Percentiles rank a stretch among this genome's conserved stretches.
phyloP scores from a whole-genome alignment of 2,797 vertebrate species.

The Tokudaia muenninki region DNA sequence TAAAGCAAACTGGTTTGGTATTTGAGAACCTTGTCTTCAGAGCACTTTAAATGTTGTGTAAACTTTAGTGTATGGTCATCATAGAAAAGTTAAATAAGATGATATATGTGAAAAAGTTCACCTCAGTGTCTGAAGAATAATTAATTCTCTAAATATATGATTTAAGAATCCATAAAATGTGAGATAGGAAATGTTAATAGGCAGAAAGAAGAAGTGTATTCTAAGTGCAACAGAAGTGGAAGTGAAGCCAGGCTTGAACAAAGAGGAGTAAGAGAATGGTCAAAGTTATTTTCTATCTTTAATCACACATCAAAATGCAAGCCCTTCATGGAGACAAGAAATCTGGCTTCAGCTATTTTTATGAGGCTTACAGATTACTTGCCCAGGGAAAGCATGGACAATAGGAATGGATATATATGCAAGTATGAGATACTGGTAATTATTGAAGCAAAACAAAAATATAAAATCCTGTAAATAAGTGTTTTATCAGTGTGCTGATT shows the following conservation, averaged over 20 bases:
- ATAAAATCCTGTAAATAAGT: background rate
- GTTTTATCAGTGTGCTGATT: background rate
- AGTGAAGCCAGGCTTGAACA: background rate
- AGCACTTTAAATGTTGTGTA: background rate
- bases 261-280: fast-evolving
- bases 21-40: background rate
- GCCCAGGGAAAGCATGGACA: background rate
- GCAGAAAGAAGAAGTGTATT: background rate
- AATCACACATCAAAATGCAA: background rate
- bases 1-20: background rate
- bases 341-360: background rate
- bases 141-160: background rate
- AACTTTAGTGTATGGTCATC: background rate
- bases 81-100: background rate
- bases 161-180: background rate
- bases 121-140: background rate
- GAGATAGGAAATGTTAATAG: background rate
- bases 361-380: background rate
- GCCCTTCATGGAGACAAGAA: fast-evolving
- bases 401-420: background rate
- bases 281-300: background rate
- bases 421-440: background rate
- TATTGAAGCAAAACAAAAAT: background rate
- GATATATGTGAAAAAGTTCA: background rate
- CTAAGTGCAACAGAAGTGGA: background rate